These are phyloP conservation scores for Dinomys branickii DNA, from an alignment of 2,113 vertebrate genomes.

Conservation along the genomic window DNA sequence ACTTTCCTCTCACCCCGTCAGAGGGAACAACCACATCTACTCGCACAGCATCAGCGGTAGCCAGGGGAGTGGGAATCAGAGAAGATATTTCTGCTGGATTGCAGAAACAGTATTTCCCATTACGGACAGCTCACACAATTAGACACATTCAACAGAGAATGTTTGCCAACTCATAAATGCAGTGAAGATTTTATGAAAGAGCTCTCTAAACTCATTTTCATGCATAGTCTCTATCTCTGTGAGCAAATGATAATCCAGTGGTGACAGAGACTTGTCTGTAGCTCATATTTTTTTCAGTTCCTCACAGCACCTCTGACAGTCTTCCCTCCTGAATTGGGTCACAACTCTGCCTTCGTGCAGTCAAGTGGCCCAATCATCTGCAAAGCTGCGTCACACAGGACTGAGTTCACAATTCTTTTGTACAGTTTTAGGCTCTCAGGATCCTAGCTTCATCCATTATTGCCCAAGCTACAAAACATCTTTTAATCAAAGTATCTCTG, in stretches of 20 bases:
- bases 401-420: neutral
- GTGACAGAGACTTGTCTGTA: neutral
- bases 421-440: neutral
- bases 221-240: neutral
- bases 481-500: neutral
- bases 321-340: neutral
- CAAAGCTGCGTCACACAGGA: neutral
- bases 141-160: neutral
- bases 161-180: neutral
- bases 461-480: rapidly evolving
- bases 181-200: neutral
- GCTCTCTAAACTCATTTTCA: neutral
- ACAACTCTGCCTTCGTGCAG: neutral
- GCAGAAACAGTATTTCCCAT: neutral
- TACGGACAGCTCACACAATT: neutral
- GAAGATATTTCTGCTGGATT: neutral
- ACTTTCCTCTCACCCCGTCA: neutral
- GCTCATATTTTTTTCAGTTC: neutral
- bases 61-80: neutral
- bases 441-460: too few relatives aligned
- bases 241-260: neutral
- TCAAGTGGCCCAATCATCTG: neutral
- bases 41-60: neutral
- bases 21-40: neutral
- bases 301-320: neutral